A percentile compares a stretch with the other conserved stretches of the same genome.
Conservation (phyloP, 2,113 vertebrate genomes). For the Oncorhynchus mykiss region DNA sequence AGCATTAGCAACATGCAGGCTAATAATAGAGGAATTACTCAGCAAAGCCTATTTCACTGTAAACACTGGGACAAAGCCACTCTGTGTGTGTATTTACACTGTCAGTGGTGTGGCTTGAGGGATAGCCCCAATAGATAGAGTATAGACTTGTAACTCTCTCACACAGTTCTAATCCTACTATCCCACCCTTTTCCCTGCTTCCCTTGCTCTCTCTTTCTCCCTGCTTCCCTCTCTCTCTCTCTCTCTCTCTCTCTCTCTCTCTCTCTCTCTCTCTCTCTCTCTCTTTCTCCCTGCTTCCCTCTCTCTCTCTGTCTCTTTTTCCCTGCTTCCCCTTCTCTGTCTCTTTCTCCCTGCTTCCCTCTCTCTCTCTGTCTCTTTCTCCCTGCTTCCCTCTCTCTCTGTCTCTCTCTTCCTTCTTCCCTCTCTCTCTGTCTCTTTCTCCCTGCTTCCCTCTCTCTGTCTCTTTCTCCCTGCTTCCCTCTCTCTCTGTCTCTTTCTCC, state of each 20-base stretch:
- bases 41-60: slow-evolving; percentile 59
- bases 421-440: no score
- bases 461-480: neutral
- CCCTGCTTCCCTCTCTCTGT: neutral
- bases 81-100: neutral
- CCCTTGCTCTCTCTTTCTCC: no score
- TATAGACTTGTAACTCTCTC: neutral
- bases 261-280: neutral
- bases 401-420: neutral
- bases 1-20: slow-evolving; percentile 18
- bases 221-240: neutral
- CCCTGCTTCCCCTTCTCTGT: neutral
- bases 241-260: neutral
- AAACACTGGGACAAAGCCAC: slow-evolving; percentile 29
- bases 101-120: neutral
- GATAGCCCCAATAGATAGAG: neutral
- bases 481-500: neutral
- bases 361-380: neutral
- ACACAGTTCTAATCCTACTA: no score
- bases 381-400: neutral
- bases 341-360: neutral
- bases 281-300: neutral
- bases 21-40: slow-evolving; percentile 62
- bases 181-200: no score
- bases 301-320: neutral